Conservation (phyloP, 2,113 vertebrate species). For the Pangasianodon hypophthalmus region DNA sequence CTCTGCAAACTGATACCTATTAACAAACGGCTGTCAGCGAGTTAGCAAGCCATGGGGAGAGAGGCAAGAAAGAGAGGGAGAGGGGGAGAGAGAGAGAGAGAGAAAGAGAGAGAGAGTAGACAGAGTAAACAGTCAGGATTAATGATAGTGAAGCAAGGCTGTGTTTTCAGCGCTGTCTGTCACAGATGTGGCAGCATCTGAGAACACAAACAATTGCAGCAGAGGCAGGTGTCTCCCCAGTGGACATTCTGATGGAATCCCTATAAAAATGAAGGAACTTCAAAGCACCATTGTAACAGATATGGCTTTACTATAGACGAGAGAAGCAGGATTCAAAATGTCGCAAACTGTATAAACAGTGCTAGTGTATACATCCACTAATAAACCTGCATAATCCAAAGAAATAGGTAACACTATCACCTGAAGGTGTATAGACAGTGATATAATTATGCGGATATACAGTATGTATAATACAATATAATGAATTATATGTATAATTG, state of each 20-base stretch:
- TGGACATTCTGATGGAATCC: slow-evolving; percentile 28
- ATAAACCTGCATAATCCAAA: neutral
- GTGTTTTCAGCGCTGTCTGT: slow-evolving; percentile 55
- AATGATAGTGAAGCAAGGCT: slow-evolving; percentile 59
- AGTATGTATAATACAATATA: neutral
- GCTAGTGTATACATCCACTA: neutral
- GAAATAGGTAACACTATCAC: neutral
- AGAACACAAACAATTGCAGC: slow-evolving; percentile 65
- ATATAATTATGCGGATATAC: neutral
- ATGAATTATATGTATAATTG: neutral
- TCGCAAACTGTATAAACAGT: neutral
- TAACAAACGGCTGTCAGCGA: slow-evolving; percentile 76
- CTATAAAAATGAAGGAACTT: slow-evolving; percentile 1
- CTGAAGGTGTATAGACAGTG: neutral
- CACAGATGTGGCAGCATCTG: slow-evolving; percentile 56
- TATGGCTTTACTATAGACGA: neutral
- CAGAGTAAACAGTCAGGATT: slow-evolving; percentile 62
- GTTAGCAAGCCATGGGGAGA: slow-evolving; percentile 70
- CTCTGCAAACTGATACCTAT: slow-evolving; percentile 72
- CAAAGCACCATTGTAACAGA: slow-evolving; percentile 10
- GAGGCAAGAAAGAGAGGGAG: slow-evolving; percentile 45
- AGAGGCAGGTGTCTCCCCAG: slow-evolving; percentile 58
- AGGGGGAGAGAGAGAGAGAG: slow-evolving; percentile 26
- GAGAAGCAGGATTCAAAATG: neutral
- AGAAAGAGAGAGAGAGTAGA: slow-evolving; percentile 53